Conservation (phyloP, 1,140 invertebrate species). For the Oryctes rhinoceros region DNA sequence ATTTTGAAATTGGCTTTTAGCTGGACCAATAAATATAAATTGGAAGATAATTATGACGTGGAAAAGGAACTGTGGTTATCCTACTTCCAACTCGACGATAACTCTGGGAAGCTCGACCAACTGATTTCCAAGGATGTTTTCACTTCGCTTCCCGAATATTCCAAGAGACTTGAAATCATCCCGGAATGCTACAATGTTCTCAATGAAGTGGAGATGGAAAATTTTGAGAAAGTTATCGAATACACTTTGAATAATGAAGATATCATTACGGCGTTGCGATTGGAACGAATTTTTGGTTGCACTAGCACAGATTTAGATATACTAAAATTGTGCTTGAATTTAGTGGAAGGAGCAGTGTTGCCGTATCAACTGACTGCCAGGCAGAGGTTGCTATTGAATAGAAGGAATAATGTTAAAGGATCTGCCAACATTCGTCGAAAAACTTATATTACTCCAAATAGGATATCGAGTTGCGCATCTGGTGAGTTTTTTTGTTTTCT, state of each 20-base stretch:
- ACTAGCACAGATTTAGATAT: slow-evolving; percentile 62
- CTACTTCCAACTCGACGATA: slow-evolving; percentile 62
- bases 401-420: slow-evolving; percentile 57
- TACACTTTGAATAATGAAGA: slow-evolving; percentile 59
- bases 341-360: slow-evolving; percentile 62
- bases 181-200: slow-evolving; percentile 26
- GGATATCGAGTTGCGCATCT: slow-evolving; percentile 26
- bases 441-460: slow-evolving; percentile 21
- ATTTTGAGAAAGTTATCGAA: slow-evolving; percentile 55
- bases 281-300: slow-evolving; percentile 63
- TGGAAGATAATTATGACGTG: slow-evolving; percentile 61
- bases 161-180: not conserved
- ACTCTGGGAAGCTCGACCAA: slow-evolving; percentile 61
- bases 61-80: slow-evolving; percentile 66
- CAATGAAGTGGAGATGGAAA: slow-evolving; percentile 52
- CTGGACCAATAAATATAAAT: slow-evolving; percentile 64
- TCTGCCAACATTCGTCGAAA: slow-evolving; percentile 50
- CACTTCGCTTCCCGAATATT: slow-evolving; percentile 8
- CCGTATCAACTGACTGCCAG: slow-evolving; percentile 59
- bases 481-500: not conserved
- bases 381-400: slow-evolving; percentile 55
- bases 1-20: slow-evolving; percentile 65
- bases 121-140: slow-evolving; percentile 42
- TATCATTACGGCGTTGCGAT: slow-evolving; percentile 57
- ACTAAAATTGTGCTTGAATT: slow-evolving; percentile 62